Evolutionary conservation across 2,888 invertebrate species (phyloP).

Genomic region (Pandemis cinnamomeana): DNA sequence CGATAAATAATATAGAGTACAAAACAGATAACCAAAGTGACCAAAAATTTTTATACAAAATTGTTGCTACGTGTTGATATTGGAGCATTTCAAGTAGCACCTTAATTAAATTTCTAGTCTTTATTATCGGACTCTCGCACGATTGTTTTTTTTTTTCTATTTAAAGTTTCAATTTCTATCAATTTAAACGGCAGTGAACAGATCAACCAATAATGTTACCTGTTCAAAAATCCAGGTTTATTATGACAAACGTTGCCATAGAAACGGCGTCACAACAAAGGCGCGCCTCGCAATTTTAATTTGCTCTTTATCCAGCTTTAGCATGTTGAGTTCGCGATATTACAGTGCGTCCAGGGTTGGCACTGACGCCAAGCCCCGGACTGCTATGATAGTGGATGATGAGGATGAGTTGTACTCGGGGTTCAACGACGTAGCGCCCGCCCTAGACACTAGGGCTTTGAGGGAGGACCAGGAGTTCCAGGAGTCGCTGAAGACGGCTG

Average conservation of each 20-base stretch:
- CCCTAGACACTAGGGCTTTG: conserved; percentile 87
- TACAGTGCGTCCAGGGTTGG: conserved; percentile 73
- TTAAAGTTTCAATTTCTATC: not conserved
- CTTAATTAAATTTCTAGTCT: no score
- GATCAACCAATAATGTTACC: conserved; percentile 1
- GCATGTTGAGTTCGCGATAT: conserved; percentile 75
- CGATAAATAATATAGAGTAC: no score
- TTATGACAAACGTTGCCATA: conserved; percentile 56
- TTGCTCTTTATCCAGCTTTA: conserved; percentile 40
- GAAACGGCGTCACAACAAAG: conserved; percentile 79
- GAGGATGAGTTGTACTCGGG: conserved; percentile 88
- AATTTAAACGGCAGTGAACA: not conserved
- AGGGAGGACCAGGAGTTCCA: conserved; percentile 90
- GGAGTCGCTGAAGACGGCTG: conserved; percentile 90
- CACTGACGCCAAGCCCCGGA: conserved; percentile 71
- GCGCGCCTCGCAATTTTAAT: conserved; percentile 27
- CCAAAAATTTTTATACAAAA: no score
- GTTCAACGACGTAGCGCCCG: conserved; percentile 87
- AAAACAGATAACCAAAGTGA: no score
- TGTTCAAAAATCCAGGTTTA: conserved; percentile 1
- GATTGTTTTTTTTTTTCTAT: not conserved
- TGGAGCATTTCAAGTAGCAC: no score
- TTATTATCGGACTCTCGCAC: no score
- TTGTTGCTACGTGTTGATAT: no score
- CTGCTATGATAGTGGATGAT: conserved; percentile 74